Base-by-base conservation (phyloP, 2,888 invertebrate species). In the Lasius platythorax region DNA sequence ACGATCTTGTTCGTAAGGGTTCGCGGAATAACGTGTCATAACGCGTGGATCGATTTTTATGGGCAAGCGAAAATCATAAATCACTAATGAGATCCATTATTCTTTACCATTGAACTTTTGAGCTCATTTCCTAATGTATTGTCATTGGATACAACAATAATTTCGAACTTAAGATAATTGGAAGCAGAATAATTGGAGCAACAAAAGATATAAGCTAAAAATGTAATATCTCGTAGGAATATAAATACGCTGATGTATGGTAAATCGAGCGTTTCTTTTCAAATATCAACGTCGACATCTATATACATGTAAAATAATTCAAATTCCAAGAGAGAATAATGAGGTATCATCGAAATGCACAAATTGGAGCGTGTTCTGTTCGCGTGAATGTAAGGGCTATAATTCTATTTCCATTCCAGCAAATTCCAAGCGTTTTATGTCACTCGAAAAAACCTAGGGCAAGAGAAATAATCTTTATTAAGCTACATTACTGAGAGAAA, bases 341-440 rank as follows among this genome's bases (percentile, higher is more conserved):
- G 37, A 61, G 58, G 15, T 18, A 46, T 18, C 61, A 33, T 30
- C 11, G 56, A 79, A 70, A 79, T 70, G 70, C 46, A 58, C 33
- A 43, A 78, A 78, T 70, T 58, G 79, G 70, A 46, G 70, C 23
- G 58, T 33, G 43, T 50, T 67, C 40, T 56, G 9, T 18, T 43
- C 61, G 58, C 33, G 23, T 46, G 79, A 79, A 70, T n/a, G 61
- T 58, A 70, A 46, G 58, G 18, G 79, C 70, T 70, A 70, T 79
- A 79, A 79, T 79, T 70, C 28, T 61, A 70, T 61, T 70, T 61
- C 4, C 43, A 58, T 53, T 68, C 70, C 46, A 53, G 53, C 23
- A 61, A 61, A 79, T 79, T 79, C 12, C 12, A 46, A 23, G 23
- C 33, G 33, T 70, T 79, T 79, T 61, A 79, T n/a, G 56, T 78